Base-by-base conservation (phyloP, 2,113 vertebrate genomes). In the Passer domesticus region DNA sequence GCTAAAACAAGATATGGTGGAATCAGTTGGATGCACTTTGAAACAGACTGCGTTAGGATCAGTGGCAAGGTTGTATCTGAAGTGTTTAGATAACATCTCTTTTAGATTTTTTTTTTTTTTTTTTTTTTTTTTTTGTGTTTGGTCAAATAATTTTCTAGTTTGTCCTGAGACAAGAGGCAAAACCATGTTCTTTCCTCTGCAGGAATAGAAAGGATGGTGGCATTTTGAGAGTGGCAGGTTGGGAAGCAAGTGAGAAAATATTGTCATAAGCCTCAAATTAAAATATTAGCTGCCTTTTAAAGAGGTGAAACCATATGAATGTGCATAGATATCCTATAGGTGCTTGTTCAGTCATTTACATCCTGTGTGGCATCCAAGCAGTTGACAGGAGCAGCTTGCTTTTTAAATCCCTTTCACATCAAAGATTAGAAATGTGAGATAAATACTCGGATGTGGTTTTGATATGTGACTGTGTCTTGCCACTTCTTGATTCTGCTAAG, bases 341-440 rank as follows among this genome's bases (percentile, higher is more conserved):
- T 68, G 11, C 49, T 56, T 49, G 13, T 44, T 75, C 62, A 50
- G 9, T 78, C 33, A 8, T 49, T 79, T 68, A 43, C 15, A 30
- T 62, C 30, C 50, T 31, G 15, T 4, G 7, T 21, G 62, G 49
- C 41, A 50, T 77, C 80, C 55, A 33, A 53, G 80, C 77, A 58
- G 33, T 27, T 58, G 92, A 64, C 58, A 62, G 49, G 52, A 92
- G 41, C 58, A 87, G 43, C 44, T 92, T 92, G 56, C 25, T 79
- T 78, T 95, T 91, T 84, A 76, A 79, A 91, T 91, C 58, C 22
- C 50, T 92, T 93, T 78, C 87, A 56, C 16, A 23, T 77, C 75
- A 87, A 89, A 91, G 77, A 84, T 94, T 69, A 90, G 88, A 87
- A 80, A 92, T 35, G 56, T 4, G 20, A 81, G 87, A 84, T 72